phyloP scores from a whole-genome alignment of 1,140 invertebrate species.

The Bursaphelenchus mucronatus region DNA sequence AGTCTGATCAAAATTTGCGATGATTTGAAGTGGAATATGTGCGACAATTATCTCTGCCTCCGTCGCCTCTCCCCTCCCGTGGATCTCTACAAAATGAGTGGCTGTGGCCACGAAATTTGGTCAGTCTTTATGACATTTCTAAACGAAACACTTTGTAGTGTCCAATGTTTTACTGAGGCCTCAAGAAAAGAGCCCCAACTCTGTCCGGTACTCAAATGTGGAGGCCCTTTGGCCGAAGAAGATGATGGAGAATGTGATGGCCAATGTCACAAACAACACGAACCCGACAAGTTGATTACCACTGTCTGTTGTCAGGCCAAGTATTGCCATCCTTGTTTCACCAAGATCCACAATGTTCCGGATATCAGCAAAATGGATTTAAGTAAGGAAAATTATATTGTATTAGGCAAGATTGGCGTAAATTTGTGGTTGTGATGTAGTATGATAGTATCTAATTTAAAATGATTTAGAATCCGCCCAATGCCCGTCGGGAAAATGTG shows the following conservation, averaged over 20 bases:
- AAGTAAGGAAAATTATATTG: no score
- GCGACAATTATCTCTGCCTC: constrained; percentile 42
- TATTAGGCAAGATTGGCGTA: no score
- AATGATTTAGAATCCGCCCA: constrained; percentile 13
- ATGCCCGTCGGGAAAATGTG: constrained; percentile 22
- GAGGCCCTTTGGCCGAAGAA: constrained; percentile 26
- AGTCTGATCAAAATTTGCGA: constrained; percentile 19
- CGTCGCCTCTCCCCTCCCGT: constrained; percentile 26
- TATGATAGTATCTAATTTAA: no score
- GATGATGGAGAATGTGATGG: constrained; percentile 37
- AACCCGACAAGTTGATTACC: constrained; percentile 15
- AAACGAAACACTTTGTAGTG: constrained; percentile 14
- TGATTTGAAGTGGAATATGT: constrained; percentile 38
- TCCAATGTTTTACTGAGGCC: constrained; percentile 37
- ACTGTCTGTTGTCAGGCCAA: constrained; percentile 34
- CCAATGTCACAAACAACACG: constrained; percentile 25
- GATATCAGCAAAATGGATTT: background rate
- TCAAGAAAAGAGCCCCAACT: constrained; percentile 21
- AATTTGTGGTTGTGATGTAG: no score
- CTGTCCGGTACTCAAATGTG: constrained; percentile 35
- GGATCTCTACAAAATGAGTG: constrained; percentile 29
- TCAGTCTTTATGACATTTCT: constrained; percentile 18
- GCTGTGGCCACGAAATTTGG: constrained; percentile 41
- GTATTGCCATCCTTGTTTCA: constrained; percentile 5
- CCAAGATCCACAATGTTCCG: constrained; percentile 18